phyloP scores from a whole-genome alignment of 2,888 invertebrate species.

The Microchrysa polita region DNA sequence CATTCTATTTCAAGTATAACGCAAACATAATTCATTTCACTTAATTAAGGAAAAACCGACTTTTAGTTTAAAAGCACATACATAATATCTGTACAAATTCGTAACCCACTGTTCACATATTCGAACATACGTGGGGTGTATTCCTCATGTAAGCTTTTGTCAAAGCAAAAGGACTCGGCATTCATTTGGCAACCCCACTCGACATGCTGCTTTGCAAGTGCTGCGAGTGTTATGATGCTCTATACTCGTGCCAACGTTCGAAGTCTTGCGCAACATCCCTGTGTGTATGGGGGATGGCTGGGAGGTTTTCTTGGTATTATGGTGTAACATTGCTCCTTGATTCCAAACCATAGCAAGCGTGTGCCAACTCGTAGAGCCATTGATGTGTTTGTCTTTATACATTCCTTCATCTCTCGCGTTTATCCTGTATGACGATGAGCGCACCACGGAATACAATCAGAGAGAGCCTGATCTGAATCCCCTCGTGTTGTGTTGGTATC shows the following conservation, averaged over 20 bases:
- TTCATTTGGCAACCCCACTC: conserved; percentile 21
- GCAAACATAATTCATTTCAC: too few species aligned
- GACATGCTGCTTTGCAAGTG: not conserved
- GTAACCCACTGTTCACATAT: not conserved
- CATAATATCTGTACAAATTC: too few species aligned
- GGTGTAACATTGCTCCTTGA: conserved; percentile 20
- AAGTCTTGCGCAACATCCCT: conserved; percentile 38
- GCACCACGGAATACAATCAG: not conserved
- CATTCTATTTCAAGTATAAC: too few species aligned
- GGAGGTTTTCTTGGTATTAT: conserved; percentile 6
- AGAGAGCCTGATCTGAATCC: not conserved
- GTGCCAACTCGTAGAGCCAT: not conserved
- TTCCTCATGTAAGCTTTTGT: not conserved
- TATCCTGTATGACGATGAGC: not conserved
- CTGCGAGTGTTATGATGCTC: not conserved
- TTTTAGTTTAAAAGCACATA: too few species aligned
- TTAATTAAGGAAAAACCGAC: too few species aligned
- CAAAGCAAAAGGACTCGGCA: not conserved
- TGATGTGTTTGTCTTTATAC: not conserved
- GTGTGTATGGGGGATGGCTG: not conserved
- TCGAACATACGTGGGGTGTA: not conserved
- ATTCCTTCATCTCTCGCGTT: not conserved
- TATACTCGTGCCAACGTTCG: not conserved
- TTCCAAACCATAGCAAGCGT: not conserved
- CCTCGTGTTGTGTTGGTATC: conserved; percentile 4